phyloP scores from a whole-genome alignment of 2,113 vertebrate genomes.

The Entelurus aequoreus region DNA sequence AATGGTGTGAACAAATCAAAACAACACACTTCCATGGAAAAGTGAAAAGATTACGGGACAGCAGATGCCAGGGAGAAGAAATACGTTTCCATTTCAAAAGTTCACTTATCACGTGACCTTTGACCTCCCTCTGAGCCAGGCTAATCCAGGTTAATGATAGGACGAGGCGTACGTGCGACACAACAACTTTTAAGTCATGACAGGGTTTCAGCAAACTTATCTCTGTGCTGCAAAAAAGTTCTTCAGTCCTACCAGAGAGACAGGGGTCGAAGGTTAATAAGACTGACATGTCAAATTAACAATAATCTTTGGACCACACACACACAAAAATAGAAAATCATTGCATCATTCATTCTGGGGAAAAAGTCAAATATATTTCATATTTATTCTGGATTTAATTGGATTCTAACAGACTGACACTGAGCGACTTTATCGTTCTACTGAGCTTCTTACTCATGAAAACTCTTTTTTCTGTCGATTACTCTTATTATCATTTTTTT shows the following conservation, averaged over 20 bases:
- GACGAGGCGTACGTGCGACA: background rate
- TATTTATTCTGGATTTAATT: too few species aligned
- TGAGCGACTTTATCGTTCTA: too few species aligned
- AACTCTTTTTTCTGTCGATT: too few species aligned
- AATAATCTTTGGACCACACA: conserved; percentile 5
- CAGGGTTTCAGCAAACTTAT: conserved; percentile 23
- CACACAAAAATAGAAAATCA: too few species aligned
- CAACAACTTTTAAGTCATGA: too few species aligned
- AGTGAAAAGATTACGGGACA: background rate
- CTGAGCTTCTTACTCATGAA: too few species aligned
- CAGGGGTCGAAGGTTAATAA: conserved; percentile 2
- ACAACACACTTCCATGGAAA: background rate
- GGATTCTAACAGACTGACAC: too few species aligned
- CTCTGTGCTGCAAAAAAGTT: conserved; percentile 37
- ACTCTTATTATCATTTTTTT: too few species aligned
- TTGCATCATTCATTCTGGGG: too few species aligned
- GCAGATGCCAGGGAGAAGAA: conserved; percentile 11
- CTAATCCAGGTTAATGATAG: conserved; percentile 59
- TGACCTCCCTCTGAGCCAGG: conserved; percentile 41
- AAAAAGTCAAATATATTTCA: too few species aligned
- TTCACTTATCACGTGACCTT: conserved; percentile 46
- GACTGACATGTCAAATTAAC: conserved; percentile 29
- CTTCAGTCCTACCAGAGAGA: conserved; percentile 14
- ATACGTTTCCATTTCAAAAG: conserved; percentile 39
- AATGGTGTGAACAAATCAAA: background rate